These are phyloP conservation scores for Portevinia maculata DNA, from an alignment of 2,888 invertebrate species.

Conservation along the genomic window DNA sequence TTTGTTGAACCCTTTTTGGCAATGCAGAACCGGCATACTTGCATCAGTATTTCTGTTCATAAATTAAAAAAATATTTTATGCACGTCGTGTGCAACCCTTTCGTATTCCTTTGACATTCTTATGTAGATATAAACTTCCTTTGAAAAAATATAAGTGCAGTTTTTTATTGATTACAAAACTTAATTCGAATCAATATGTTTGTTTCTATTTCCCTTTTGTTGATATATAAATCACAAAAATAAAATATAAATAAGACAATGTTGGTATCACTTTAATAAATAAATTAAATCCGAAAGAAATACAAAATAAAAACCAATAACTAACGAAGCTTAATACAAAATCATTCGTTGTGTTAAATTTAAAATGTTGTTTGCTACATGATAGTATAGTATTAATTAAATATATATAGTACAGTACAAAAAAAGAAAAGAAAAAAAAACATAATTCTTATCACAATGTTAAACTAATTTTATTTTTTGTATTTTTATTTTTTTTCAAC, in stretches of 20 bases:
- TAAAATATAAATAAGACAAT: slow-evolving; percentile 30
- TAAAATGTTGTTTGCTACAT: slow-evolving; percentile 14
- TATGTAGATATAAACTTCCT: slow-evolving; percentile 4
- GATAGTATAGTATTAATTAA: slow-evolving; percentile 20
- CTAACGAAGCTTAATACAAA: slow-evolving; percentile 15
- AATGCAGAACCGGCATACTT: no score
- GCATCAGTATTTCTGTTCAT: no score
- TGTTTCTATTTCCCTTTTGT: neutral
- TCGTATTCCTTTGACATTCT: neutral
- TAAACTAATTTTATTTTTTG: slow-evolving; percentile 40
- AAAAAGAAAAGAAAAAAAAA: slow-evolving; percentile 11
- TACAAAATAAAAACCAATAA: slow-evolving; percentile 15
- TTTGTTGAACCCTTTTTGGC: no score
- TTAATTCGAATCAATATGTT: neutral
- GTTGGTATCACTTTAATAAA: slow-evolving; percentile 47
- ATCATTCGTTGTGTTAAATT: slow-evolving; percentile 38
- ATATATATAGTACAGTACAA: slow-evolving; percentile 17
- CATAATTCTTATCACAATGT: slow-evolving; percentile 50
- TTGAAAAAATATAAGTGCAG: neutral
- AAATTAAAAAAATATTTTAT: no score
- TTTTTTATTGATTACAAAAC: slow-evolving; percentile 10
- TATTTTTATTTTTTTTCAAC: neutral
- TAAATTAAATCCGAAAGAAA: slow-evolving; percentile 16
- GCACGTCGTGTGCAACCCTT: no score
- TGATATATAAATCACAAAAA: slow-evolving; percentile 2